Base-by-base conservation (phyloP, 2,888 invertebrate genomes). In the Cyclophora albipunctata region DNA sequence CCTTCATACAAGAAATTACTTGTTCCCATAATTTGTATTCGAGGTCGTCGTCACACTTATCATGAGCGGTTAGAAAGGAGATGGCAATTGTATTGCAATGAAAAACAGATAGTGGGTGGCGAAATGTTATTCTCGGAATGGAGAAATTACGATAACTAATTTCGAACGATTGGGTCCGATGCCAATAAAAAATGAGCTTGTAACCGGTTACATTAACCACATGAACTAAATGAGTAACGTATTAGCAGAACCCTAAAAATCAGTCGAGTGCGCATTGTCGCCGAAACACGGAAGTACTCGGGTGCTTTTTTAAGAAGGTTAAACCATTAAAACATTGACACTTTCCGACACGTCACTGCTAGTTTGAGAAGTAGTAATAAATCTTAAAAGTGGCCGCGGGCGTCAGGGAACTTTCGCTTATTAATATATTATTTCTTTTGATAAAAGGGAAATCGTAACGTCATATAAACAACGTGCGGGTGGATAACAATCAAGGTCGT, bases 21-120 rank as follows among this genome's bases (percentile, higher is more conserved):
- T 73, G 84, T 83, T 85, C 86, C 81, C 81, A 85, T 88, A 82
- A 84, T 83, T 85, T 82, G 67, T 76, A 81, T 84, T 86, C 83
- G 84, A 80, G 87, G 87, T 81, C 84, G 77, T 68, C 73, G 85
- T 80, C 80, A 83, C 81, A 85, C 81, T 83, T 84, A 71, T 74
- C 72, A 78, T 73, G 49, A 67, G 67, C 78, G 78, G 84, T 87
- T 86, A 86, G 87, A 87, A 86, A 86, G 84, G 85, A 79, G 79
- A 78, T 71, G 71, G 75, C 78, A 83, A 84, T 83, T 83, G 80
- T 78, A 75, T 71, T 75, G 72, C 69, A 61, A 74, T 71, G 64
- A 71, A 68, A 73, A 81, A 78, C 73, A 66, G 60, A 71, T 69
- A 66, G 84, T 84, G 81, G 84, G 84, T 71, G 81, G 73, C 59